phyloP scores from a whole-genome alignment of 1,140 invertebrate genomes.

The Sipha flava region DNA sequence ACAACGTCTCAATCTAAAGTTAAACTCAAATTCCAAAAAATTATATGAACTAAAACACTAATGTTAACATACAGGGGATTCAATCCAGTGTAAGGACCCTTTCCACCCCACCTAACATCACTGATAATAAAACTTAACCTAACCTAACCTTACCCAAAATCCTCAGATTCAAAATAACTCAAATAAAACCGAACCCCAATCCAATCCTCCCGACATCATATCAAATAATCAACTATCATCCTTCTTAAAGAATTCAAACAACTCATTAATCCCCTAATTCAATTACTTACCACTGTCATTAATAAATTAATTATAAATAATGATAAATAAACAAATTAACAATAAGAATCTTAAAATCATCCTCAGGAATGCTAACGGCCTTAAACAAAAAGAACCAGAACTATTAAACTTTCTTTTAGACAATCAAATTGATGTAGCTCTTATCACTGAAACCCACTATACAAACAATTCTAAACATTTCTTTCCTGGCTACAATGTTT shows the following conservation, averaged over 20 bases:
- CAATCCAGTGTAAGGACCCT: too few relatives aligned
- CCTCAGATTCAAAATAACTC: too few relatives aligned
- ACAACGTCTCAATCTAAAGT: too few relatives aligned
- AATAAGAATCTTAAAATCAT: not conserved
- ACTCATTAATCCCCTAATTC: not conserved
- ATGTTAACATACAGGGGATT: too few relatives aligned
- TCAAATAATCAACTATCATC: too few relatives aligned
- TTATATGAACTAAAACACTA: too few relatives aligned
- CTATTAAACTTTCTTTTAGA: constrained; percentile 33
- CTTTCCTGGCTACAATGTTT: not conserved
- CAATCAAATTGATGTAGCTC: constrained; percentile 36
- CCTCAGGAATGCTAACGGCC: constrained; percentile 36
- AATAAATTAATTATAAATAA: constrained; percentile 1
- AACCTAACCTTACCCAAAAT: too few relatives aligned
- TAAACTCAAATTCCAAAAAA: too few relatives aligned
- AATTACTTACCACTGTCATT: constrained; percentile 6
- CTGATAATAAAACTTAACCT: too few relatives aligned
- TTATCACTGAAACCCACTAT: constrained; percentile 35
- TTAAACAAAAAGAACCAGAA: constrained; percentile 34
- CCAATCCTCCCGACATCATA: too few relatives aligned
- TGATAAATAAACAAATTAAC: not conserved
- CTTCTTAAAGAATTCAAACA: not conserved
- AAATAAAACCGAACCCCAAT: too few relatives aligned
- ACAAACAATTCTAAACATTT: constrained; percentile 26
- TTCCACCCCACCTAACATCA: too few relatives aligned